phyloP scores from a whole-genome alignment of 2,113 vertebrate genomes.

The Numida meleagris region DNA sequence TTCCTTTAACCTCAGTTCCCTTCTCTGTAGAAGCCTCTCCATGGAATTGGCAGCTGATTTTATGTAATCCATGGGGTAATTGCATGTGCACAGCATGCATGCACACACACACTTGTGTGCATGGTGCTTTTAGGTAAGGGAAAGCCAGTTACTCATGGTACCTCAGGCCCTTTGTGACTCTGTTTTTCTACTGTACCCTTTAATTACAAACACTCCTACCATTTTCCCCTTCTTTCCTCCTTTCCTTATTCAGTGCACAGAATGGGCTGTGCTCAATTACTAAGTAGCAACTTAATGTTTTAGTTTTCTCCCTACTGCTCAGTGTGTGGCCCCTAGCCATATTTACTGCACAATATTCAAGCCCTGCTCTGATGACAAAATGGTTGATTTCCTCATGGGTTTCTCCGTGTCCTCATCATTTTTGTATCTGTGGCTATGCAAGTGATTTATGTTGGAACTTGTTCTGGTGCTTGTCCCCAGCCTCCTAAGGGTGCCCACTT shows the following conservation, averaged over 20 bases:
- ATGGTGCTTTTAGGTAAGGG: neutral
- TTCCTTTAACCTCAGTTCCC: neutral
- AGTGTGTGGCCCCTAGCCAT: neutral
- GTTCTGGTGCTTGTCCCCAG: neutral
- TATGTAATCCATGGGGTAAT: neutral
- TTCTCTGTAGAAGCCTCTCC: neutral
- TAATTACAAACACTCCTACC: neutral
- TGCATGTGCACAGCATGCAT: neutral
- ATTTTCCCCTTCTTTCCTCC: neutral
- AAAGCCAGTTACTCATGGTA: neutral
- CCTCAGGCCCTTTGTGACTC: neutral
- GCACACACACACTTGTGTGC: fast-evolving
- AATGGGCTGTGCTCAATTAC: conserved; percentile 14
- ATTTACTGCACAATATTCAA: neutral
- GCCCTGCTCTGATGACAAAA: neutral
- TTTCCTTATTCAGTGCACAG: neutral
- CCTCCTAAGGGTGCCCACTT: neutral
- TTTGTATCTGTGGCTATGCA: neutral
- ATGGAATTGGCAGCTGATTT: neutral
- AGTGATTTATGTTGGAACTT: neutral
- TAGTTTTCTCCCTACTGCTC: conserved; percentile 7
- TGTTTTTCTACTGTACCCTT: neutral
- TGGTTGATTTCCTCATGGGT: neutral
- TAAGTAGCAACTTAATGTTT: neutral
- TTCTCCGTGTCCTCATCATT: neutral